Conservation (phyloP, 2,797 vertebrate species). For the Allobates femoralis region DNA sequence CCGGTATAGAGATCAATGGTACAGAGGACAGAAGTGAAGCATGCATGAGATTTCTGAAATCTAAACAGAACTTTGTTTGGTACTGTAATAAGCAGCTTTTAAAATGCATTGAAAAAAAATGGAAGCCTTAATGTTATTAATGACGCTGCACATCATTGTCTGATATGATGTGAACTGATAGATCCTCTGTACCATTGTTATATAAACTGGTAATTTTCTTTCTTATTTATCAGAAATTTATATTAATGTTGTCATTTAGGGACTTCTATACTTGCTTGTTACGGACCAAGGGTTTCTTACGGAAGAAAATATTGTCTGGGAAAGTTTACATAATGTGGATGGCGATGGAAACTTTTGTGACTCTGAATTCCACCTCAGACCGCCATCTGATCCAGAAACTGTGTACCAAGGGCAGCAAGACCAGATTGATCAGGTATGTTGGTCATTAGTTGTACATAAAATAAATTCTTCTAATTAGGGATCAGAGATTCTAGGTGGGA, state of each 20-base stretch:
- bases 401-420: slow-evolving; percentile 97
- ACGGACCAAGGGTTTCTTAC: slow-evolving; percentile 99
- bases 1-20: too few relatives aligned
- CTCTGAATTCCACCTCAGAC: slow-evolving; percentile 92
- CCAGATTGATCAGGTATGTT: slow-evolving; percentile 95
- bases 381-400: slow-evolving; percentile 94
- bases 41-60: too few relatives aligned
- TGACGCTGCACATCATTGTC: too few relatives aligned
- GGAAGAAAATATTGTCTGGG: slow-evolving; percentile 98
- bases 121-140: too few relatives aligned
- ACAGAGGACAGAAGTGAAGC: too few relatives aligned
- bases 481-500: too few relatives aligned
- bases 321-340: slow-evolving; percentile 97
- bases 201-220: too few relatives aligned
- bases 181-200: too few relatives aligned
- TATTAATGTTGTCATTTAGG: slow-evolving; percentile 73
- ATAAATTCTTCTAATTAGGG: background rate
- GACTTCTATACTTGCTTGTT: slow-evolving; percentile 94
- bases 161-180: too few relatives aligned
- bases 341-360: slow-evolving; percentile 98
- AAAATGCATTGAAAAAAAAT: too few relatives aligned
- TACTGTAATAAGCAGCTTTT: too few relatives aligned
- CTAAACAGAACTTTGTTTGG: too few relatives aligned
- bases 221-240: background rate
- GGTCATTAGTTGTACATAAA: background rate